Evolutionary conservation across 2,888 invertebrate species (phyloP).

Genomic region (Leuctra nigra): DNA sequence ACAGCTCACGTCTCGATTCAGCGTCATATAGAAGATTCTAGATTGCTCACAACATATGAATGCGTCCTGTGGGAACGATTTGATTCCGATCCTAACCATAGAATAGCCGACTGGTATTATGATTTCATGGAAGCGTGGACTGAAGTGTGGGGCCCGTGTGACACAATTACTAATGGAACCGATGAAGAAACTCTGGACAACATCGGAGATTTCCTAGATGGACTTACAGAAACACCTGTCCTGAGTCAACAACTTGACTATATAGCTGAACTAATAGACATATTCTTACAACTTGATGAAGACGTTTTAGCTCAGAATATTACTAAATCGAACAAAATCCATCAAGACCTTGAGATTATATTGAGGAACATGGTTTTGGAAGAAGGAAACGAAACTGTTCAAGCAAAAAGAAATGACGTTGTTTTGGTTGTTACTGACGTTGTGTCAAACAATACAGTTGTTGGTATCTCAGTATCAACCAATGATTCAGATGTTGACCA

Average conservation of each 20-base stretch:
- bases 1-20: too few species aligned
- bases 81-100: too few species aligned
- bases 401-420: too few species aligned
- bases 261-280: neutral
- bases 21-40: too few species aligned
- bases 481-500: neutral
- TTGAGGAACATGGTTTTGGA: constrained; percentile 8
- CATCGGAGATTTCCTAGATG: neutral
- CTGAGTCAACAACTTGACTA: neutral
- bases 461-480: neutral
- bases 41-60: too few species aligned
- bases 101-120: too few species aligned
- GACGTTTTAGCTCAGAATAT: neutral
- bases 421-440: neutral
- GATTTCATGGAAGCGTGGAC: too few species aligned
- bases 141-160: too few species aligned
- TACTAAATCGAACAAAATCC: neutral
- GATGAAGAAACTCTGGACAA: neutral
- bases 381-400: neutral
- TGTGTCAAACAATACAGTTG: neutral
- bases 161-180: too few species aligned
- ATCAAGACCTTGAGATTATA: neutral
- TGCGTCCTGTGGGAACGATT: too few species aligned
- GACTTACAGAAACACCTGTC: neutral
- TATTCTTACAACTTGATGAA: neutral